Conservation (phyloP, 1,140 invertebrate species). For the Scaptomyza hsui region DNA sequence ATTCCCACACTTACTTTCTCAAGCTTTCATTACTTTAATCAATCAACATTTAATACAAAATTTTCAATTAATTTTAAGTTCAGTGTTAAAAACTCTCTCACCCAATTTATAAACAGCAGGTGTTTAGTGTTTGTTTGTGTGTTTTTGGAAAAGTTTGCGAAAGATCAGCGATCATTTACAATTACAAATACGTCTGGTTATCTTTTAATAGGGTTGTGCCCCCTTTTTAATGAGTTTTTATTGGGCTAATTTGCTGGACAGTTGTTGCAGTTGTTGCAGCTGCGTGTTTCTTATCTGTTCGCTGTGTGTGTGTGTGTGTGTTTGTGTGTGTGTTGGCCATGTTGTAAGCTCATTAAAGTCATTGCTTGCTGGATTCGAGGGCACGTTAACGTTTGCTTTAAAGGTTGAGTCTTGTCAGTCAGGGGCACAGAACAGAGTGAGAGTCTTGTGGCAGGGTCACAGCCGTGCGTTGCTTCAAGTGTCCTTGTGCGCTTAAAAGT, state of each 20-base stretch:
- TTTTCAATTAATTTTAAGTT: constrained; percentile 4
- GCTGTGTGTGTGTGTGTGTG: background rate
- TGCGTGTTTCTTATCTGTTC: constrained; percentile 60
- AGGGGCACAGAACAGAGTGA: constrained; percentile 3
- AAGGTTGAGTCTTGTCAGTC: constrained; percentile 15
- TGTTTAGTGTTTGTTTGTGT: background rate
- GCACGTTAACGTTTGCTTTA: constrained; percentile 60
- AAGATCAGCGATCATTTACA: constrained; percentile 23
- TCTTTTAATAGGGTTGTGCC: constrained; percentile 32
- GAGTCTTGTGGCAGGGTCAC: constrained; percentile 4
- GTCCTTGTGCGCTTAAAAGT: constrained; percentile 74
- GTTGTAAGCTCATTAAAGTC: constrained; percentile 67
- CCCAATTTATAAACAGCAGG: background rate
- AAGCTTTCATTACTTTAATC: too few relatives aligned
- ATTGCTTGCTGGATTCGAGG: constrained; percentile 40
- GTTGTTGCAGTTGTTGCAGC: constrained; percentile 14
- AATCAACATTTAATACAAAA: too few relatives aligned
- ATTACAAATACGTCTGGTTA: constrained; percentile 41
- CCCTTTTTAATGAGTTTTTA: constrained; percentile 45
- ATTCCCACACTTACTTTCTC: too few relatives aligned
- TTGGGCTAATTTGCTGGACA: constrained; percentile 42
- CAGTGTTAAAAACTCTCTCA: background rate
- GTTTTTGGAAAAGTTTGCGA: background rate
- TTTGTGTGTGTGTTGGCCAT: constrained; percentile 21
- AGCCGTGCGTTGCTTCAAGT: constrained; percentile 50